phyloP scores from a whole-genome alignment of 2,888 invertebrate species.

The Falcaria lacertinaria region DNA sequence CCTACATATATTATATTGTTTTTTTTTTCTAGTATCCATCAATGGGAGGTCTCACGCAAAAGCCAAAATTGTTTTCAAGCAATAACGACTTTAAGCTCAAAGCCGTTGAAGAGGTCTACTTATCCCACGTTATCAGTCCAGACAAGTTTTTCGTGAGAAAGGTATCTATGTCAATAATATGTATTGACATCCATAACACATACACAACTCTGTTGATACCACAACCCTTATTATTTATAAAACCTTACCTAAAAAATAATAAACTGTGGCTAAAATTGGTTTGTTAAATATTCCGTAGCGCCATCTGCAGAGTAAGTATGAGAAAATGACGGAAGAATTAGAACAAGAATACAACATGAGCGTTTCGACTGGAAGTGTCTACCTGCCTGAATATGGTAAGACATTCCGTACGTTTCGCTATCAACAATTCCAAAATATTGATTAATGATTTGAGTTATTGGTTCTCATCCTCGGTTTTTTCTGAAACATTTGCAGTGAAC shows the following conservation, averaged over 20 bases:
- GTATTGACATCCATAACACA: neutral
- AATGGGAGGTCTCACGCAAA: slow-evolving; percentile 39
- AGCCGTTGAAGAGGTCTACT: slow-evolving; percentile 65
- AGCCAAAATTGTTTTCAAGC: slow-evolving; percentile 45
- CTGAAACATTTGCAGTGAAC: no score
- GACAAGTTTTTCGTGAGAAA: slow-evolving; percentile 83
- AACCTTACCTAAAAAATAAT: no score
- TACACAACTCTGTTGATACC: neutral
- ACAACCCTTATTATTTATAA: no score
- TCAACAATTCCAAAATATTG: no score
- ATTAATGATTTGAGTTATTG: no score
- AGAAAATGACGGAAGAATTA: slow-evolving; percentile 65
- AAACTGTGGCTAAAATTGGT: no score
- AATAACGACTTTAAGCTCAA: slow-evolving; percentile 52
- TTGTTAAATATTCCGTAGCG: slow-evolving; percentile 28
- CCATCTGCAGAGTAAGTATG: slow-evolving; percentile 49
- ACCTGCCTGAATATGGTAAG: slow-evolving; percentile 75
- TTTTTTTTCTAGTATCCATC: slow-evolving; percentile 47
- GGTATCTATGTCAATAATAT: no score
- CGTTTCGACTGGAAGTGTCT: slow-evolving; percentile 44
- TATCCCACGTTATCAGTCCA: slow-evolving; percentile 82
- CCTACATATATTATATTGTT: neutral
- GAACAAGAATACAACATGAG: slow-evolving; percentile 54
- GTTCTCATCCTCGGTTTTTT: no score
- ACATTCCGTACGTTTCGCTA: no score